Evolutionary conservation across 2,113 vertebrate genomes (phyloP).

Genomic region (Dendropsophus ebraccatus): DNA sequence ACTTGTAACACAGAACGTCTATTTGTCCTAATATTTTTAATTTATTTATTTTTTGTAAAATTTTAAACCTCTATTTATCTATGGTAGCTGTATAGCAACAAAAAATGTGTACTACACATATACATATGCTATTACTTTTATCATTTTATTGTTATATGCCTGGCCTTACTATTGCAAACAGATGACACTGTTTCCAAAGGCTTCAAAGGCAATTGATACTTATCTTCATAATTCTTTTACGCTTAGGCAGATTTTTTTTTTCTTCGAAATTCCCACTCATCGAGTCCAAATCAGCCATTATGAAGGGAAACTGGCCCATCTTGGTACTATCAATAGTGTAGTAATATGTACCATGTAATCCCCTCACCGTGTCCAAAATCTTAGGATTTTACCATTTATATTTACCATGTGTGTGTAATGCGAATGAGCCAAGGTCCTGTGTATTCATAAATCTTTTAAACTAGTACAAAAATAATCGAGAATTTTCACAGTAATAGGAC

Average conservation of each 20-base stretch:
- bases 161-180: conserved; percentile 52
- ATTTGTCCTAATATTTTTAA: background rate
- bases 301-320: conserved; percentile 27
- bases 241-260: conserved; percentile 34
- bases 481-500: background rate
- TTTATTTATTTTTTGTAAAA: background rate
- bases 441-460: conserved; percentile 1
- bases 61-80: background rate
- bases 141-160: conserved; percentile 35
- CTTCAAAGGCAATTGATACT: conserved; percentile 51
- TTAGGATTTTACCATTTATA: conserved; percentile 40
- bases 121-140: conserved; percentile 53
- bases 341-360: conserved; percentile 40
- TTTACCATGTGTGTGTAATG: conserved; percentile 31
- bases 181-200: conserved; percentile 49
- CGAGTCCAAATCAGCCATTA: conserved; percentile 28
- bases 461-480: background rate
- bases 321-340: conserved; percentile 43
- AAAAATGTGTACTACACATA: conserved; percentile 14
- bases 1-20: background rate
- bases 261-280: conserved; percentile 37
- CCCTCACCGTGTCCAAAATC: conserved; percentile 26
- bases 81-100: conserved; percentile 7
- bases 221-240: conserved; percentile 55
- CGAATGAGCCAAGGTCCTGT: conserved; percentile 17